Evolutionary conservation across 2,888 invertebrate genomes (phyloP).

Genomic region (Lasioglossum pauxillum): DNA sequence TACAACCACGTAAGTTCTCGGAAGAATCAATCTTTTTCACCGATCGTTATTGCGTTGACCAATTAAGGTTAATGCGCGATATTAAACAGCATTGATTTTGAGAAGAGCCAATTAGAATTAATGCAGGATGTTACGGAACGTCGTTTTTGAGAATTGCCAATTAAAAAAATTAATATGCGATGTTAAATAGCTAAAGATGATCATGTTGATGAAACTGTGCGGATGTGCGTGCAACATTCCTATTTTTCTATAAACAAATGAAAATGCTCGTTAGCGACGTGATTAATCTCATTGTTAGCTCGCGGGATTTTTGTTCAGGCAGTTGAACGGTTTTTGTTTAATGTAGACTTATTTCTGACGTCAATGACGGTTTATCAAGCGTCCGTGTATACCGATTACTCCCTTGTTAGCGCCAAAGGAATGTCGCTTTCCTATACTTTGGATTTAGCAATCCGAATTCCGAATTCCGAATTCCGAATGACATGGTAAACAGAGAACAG

Average conservation of each 20-base stretch:
- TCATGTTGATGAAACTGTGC: neutral
- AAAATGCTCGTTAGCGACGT: neutral
- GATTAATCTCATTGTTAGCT: neutral
- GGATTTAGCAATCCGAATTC: neutral
- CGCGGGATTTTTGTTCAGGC: neutral
- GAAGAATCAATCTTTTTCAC: neutral
- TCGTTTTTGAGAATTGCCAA: neutral
- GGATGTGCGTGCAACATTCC: neutral
- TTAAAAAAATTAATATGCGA: neutral
- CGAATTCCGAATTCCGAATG: too few species aligned
- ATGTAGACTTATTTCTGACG: neutral
- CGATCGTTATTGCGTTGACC: neutral
- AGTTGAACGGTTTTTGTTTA: slow-evolving; percentile 1
- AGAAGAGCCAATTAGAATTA: neutral
- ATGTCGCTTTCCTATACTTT: neutral
- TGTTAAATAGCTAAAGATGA: neutral
- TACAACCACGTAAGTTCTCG: neutral
- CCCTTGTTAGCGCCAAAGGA: neutral
- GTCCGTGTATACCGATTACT: neutral
- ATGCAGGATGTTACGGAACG: neutral
- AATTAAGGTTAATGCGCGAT: neutral
- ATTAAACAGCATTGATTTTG: neutral
- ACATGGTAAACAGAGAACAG: neutral
- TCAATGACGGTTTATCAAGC: neutral
- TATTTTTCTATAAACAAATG: neutral